These are phyloP conservation scores for Thecocarcelia acutangulata DNA, from an alignment of 2,888 invertebrate genomes.

Conservation along the genomic window DNA sequence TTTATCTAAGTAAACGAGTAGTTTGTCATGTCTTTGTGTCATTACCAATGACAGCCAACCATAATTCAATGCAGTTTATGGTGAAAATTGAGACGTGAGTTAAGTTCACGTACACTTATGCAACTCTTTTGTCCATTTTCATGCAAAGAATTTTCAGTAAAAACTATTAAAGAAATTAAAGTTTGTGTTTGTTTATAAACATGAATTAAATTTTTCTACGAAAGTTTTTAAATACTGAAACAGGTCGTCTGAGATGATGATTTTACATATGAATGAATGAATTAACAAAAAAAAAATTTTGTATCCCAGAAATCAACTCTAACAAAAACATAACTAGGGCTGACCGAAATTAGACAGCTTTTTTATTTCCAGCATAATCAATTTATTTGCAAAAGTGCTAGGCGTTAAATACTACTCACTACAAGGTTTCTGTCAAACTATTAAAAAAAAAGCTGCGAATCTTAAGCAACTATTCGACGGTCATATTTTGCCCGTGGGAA, in stretches of 20 bases:
- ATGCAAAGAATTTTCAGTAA: conserved; percentile 12
- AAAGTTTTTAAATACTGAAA: too few relatives aligned
- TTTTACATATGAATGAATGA: neutral
- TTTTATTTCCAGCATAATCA: too few relatives aligned
- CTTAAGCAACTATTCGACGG: too few relatives aligned
- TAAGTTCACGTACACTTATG: conserved; percentile 47
- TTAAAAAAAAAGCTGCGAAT: too few relatives aligned
- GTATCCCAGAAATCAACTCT: too few relatives aligned
- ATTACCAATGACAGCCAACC: conserved; percentile 71
- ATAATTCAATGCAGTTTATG: conserved; percentile 72
- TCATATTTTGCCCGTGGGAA: too few relatives aligned
- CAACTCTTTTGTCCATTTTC: conserved; percentile 43
- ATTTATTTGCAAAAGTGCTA: too few relatives aligned
- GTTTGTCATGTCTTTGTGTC: conserved; percentile 61
- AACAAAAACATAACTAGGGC: too few relatives aligned
- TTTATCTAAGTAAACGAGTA: conserved; percentile 39
- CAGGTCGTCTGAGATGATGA: too few relatives aligned
- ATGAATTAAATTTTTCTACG: conserved; percentile 24
- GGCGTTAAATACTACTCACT: too few relatives aligned
- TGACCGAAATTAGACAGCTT: too few relatives aligned
- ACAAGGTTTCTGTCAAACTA: too few relatives aligned
- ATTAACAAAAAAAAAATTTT: neutral
- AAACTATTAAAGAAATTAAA: conserved; percentile 1
- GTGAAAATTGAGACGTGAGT: conserved; percentile 61
- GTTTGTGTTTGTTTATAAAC: conserved; percentile 39